Evolutionary conservation across 2,888 invertebrate genomes (phyloP), one percentile per base, ranked within the genome.

Genomic region (Chesias legatella): DNA sequence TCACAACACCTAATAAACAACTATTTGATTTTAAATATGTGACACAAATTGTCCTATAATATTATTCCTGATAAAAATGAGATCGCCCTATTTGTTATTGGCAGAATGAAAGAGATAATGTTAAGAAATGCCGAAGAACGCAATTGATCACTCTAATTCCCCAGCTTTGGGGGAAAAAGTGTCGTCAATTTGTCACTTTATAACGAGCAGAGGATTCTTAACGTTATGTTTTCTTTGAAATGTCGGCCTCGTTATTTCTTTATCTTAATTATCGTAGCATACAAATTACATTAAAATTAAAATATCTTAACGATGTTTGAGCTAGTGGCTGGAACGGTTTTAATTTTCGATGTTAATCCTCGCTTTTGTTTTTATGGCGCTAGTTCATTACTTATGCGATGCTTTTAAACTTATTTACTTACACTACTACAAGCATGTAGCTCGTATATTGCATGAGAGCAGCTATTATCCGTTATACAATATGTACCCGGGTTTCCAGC

Each of bases 111-210:
- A 53, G 60, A 67, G 66, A 69, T 51, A 60, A 62, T 64, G 62
- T 66, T 67, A 63, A 69, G 67, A 69, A 67, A 67, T 73, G 71
- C 71, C 74, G 71, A 77, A 76, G 73, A 75, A 67, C 68, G 74
- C 78, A 76, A 83, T 85, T 82, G 83, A 86, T 85, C 81, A 80
- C 78, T 75, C 73, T 82, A 82, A 84, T 84, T 84, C 79, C 59
- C 62, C 63, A 63, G 79, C 75, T 78, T 75, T 63, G 60, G 63
- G 67, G 65, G 57, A 65, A 79, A 81, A 81, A 85, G 77, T 81
- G 76, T 70, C 74, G 58, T 61, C 75, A 73, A 84, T 84, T 83
- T 84, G 79, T 84, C 79, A 81, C 72, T 65, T 69, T 71, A 73
- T 76, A 82, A 80, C 76, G 74, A 76, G 69, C 67, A 63, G 65